Conservation (phyloP, 2,888 invertebrate species). For the Poecilobothrus nobilitatus region DNA sequence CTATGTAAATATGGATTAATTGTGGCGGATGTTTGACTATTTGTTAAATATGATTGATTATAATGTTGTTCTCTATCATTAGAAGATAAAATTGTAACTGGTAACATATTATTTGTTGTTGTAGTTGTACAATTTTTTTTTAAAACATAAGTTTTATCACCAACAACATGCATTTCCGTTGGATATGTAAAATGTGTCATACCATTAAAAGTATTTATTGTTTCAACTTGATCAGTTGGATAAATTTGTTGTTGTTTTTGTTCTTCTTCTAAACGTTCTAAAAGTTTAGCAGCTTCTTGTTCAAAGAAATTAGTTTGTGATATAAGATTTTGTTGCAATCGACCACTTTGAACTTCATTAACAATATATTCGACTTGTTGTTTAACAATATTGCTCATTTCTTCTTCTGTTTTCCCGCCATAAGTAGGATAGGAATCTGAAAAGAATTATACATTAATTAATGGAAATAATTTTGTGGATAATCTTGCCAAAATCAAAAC, state of each 20-base stretch:
- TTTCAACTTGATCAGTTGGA: constrained; percentile 24
- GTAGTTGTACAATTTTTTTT: constrained; percentile 38
- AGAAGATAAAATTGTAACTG: neutral
- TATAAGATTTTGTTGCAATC: constrained; percentile 31
- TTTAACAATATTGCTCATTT: constrained; percentile 31
- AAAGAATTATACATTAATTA: constrained; percentile 7
- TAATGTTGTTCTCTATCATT: neutral
- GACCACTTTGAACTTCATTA: constrained; percentile 35
- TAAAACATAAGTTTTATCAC: constrained; percentile 39
- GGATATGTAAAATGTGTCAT: constrained; percentile 37
- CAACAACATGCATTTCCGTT: constrained; percentile 36
- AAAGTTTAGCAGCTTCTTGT: constrained; percentile 31
- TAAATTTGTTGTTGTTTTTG: constrained; percentile 22
- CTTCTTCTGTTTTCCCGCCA: constrained; percentile 32
- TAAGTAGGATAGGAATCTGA: constrained; percentile 30
- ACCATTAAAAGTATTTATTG: constrained; percentile 34
- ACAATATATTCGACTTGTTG: constrained; percentile 33
- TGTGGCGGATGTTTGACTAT: neutral
- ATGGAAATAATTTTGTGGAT: too few species aligned
- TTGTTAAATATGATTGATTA: neutral
- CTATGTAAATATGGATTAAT: constrained; percentile 12
- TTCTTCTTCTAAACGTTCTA: constrained; percentile 29
- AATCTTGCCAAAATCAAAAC: too few species aligned
- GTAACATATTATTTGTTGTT: constrained; percentile 12
- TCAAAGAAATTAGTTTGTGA: constrained; percentile 40